Evolutionary conservation across 2,113 vertebrate genomes (phyloP).

Genomic region (Takifugu flavidus): DNA sequence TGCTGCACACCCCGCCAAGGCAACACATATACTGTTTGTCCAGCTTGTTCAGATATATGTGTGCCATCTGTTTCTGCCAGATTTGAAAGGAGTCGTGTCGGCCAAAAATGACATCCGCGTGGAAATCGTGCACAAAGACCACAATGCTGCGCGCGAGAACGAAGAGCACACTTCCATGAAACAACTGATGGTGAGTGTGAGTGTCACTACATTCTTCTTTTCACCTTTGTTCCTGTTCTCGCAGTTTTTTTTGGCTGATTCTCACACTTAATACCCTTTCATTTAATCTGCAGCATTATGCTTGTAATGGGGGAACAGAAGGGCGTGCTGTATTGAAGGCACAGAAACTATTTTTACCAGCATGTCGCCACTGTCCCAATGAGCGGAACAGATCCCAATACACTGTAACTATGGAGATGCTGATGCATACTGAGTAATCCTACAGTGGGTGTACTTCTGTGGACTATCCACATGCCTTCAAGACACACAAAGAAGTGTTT

Average conservation of each 20-base stretch:
- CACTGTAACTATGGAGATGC: conserved; percentile 48
- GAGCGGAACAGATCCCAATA: conserved; percentile 30
- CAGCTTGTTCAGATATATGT: conserved; percentile 35
- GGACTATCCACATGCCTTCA: conserved; percentile 33
- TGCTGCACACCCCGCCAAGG: conserved; percentile 32
- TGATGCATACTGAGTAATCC: conserved; percentile 47
- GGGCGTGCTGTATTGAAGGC: conserved; percentile 13
- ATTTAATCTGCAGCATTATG: background rate
- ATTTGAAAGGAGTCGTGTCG: conserved; percentile 94
- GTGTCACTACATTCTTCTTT: conserved; percentile 54
- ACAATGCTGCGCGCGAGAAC: conserved; percentile 82
- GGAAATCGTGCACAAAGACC: conserved; percentile 97
- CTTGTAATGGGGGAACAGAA: conserved; percentile 1
- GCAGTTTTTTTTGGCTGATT: background rate
- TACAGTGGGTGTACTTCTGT: conserved; percentile 46
- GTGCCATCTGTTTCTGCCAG: conserved; percentile 67
- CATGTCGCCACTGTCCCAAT: conserved; percentile 14
- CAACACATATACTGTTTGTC: conserved; percentile 38
- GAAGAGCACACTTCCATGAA: conserved; percentile 95
- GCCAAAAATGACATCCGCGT: conserved; percentile 98
- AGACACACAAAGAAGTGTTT: conserved; percentile 42
- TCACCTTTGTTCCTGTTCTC: conserved; percentile 5
- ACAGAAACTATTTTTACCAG: conserved; percentile 56
- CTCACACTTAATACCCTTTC: background rate
- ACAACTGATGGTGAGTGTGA: conserved; percentile 93